Conservation (phyloP, 1,140 invertebrate species). For the Bombus picipes region DNA sequence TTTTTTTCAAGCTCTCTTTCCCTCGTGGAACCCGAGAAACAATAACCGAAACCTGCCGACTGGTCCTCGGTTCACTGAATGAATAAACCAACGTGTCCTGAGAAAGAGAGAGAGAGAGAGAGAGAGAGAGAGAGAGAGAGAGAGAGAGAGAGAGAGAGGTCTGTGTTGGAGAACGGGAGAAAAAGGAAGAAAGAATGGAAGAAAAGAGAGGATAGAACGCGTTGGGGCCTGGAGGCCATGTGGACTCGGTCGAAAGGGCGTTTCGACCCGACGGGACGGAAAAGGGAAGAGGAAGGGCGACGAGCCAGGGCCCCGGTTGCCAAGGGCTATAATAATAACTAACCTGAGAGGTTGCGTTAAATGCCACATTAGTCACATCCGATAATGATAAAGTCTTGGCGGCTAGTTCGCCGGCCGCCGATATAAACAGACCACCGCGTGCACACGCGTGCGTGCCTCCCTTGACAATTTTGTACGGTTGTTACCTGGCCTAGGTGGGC, state of each 20-base stretch:
- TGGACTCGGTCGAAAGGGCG: conserved; percentile 59
- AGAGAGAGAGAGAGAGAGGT: background rate
- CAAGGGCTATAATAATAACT: conserved; percentile 78
- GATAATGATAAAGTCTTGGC: conserved; percentile 76
- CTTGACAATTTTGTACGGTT: conserved; percentile 43
- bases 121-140: background rate
- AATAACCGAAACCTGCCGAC: conserved; percentile 61
- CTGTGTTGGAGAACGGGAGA: background rate
- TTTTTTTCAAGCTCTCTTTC: background rate
- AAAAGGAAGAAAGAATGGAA: background rate
- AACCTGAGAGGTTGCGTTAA: conserved; percentile 78
- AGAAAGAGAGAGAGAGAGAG: conserved; percentile 8
- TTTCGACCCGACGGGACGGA: conserved; percentile 52
- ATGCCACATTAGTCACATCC: conserved; percentile 77
- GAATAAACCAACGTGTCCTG: conserved; percentile 60
- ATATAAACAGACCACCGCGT: conserved; percentile 64
- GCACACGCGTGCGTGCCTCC: conserved; percentile 18
- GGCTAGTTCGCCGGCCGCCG: conserved; percentile 69
- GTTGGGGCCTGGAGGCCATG: conserved; percentile 41
- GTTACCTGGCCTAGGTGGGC: conserved; percentile 28
- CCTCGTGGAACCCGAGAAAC: conserved; percentile 57
- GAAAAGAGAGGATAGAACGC: background rate
- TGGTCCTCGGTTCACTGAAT: conserved; percentile 52
- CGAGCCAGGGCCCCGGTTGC: conserved; percentile 61
- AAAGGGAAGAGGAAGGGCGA: conserved; percentile 14